Conservation (phyloP, 1,140 invertebrate species). For the Hylaeus anthracinus region DNA sequence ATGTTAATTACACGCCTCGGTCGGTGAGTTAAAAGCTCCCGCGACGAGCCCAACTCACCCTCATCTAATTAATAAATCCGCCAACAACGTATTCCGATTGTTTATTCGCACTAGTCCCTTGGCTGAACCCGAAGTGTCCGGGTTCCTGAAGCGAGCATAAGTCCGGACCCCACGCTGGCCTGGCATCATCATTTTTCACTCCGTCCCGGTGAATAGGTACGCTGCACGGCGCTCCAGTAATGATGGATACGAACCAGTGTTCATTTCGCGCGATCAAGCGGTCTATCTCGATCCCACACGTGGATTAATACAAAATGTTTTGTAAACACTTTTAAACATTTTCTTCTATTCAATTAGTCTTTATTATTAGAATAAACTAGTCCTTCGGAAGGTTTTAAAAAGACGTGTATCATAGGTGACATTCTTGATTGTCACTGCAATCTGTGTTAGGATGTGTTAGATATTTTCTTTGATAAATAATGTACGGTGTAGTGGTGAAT, state of each 20-base stretch:
- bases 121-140: constrained; percentile 65
- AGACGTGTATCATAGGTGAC: no score
- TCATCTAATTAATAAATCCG: constrained; percentile 49
- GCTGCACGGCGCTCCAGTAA: constrained; percentile 61
- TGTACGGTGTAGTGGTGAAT: no score
- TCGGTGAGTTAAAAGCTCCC: not conserved
- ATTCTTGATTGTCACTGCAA: no score
- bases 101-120: constrained; percentile 56
- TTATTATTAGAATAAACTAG: no score
- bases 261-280: constrained; percentile 36
- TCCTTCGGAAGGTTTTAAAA: no score
- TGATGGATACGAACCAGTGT: constrained; percentile 66
- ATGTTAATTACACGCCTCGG: constrained; percentile 6
- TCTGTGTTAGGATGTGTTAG: no score
- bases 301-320: not conserved
- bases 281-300: not conserved
- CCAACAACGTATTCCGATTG: constrained; percentile 42
- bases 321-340: not conserved
- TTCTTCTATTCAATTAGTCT: no score
- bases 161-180: constrained; percentile 71
- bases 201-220: constrained; percentile 63
- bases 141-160: constrained; percentile 69
- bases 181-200: constrained; percentile 70
- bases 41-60: not conserved
- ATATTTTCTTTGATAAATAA: no score